Base-by-base conservation (phyloP, 2,888 invertebrate species). In the Papilio gigon region DNA sequence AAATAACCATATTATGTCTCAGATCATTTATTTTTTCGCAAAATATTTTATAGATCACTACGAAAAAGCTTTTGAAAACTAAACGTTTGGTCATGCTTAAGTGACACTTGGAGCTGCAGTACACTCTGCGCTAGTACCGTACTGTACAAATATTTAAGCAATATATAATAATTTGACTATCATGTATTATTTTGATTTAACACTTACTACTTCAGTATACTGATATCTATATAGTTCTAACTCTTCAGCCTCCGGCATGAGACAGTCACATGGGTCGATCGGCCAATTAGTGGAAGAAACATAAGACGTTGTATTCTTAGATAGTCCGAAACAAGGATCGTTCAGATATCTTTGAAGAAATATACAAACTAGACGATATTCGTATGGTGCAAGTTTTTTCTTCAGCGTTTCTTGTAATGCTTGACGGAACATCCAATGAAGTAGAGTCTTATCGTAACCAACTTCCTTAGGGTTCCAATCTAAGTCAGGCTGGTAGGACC, bases 371-470 rank as follows among this genome's bases (percentile, higher is more conserved):
- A 75, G 50, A 0, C 71, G 72, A 60, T 71, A 84, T 4, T 91
- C 91, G 0, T 50, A 0, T 0, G 70, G 30, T 0, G 53, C 33
- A 0, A 91, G 73, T n/a, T 75, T 80, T 68, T 82, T 89, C 0
- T 59, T 64, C 0, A 92, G 75, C 2, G 81, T 65, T 0, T 83
- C 79, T 58, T 89, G 85, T 0, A 92, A 76, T 0, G 91, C 88
- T 76, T 86, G 82, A 66, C 87, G 80, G 63, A 92, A 90, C 91
- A 92, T 91, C 90, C 90, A 90, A 71, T 92, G 89, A 0, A 88
- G 69, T 5, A 82, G 72, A 1, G 73, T 62, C 71, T 81, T 81
- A 2, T 85, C 73, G 62, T 85, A 86, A 4, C 90, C 89, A 0
- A 88, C 83, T 0, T 78, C 72, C 53, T 84, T 71, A 1, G 73